Evolutionary conservation across 2,888 invertebrate genomes (phyloP), one percentile per base, ranked within the genome.

Genomic region (Agonopterix subpropinquella): DNA sequence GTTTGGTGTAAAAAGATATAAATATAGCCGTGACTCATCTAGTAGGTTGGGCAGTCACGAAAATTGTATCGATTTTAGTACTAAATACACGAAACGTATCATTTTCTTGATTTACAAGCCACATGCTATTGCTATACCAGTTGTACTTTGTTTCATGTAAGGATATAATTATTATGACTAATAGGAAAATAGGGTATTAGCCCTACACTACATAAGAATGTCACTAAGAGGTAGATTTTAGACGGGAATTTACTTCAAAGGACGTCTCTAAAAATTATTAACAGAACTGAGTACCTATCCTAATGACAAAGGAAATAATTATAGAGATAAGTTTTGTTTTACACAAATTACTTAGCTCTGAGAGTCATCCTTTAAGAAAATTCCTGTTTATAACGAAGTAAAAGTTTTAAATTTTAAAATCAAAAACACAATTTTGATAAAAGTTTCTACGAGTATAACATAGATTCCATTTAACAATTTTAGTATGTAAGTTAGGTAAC

Each of bases 21-120:
- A 63, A 61, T 66, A 58, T 54, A 48, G 45, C 50, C 53, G 64
- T 82, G 81, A 82, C 62, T 80, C 76, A 83, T 67, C 55, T 57
- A 52, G 59, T 57, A 70, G 66, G 73, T 58, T 58, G 65, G 59
- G 61, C 63, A 64, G 77, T 71, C 76, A 80, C 73, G 77, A 71
- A 71, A 72, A 72, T 62, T 65, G 57, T 74, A 80, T 77, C 70
- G 75, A 77, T 80, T 68, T 69, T 64, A 65, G 67, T 70, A 74
- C 65, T 28, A 28, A 28, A 28, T 28, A 39, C 45, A 39, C 18
- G 8, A 45, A 45, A 10, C 4, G 10, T 43, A 42, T n/a, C 36
- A 43, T 43, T 46, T 41, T 46, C 46, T 49, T 44, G 11, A 28
- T 43, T 46, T 35, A 11, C 15, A 13, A 13, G 37, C 37, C 9